Evolutionary conservation across 2,797 vertebrate species (phyloP), one percentile per base, ranked within the genome.

Genomic region (Strix occidentalis): DNA sequence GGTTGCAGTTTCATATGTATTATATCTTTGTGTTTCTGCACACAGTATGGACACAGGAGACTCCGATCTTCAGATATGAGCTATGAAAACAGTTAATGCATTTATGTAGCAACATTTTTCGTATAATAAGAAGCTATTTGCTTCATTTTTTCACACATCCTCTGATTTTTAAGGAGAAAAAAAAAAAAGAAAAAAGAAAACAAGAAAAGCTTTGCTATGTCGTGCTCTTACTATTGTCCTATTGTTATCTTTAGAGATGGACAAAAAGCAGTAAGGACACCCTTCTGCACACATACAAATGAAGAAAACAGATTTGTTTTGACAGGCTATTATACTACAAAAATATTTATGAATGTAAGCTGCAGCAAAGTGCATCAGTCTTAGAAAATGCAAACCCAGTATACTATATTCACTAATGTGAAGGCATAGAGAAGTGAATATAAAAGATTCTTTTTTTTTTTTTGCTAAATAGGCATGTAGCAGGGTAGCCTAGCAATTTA

Each of bases 251-350:
- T 79, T 76, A 87, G 80, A 95, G 72, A 95, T 41, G 96, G 93
- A 97, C 96, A 95, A 96, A 96, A 97, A 95, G 91, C 91, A 96
- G 74, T 91, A 95, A 95, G 97, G 78, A 80, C 78, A 35, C 71
- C n/a, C 76, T 92, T 93, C 96, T 87, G 87, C 83, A 96, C 79
- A 82, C 61, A 90, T 10, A 57, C 39, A 96, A 91, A 95, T 75
- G 71, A 92, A 84, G 96, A 97, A 97, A 97, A 97, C 98, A 98
- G 98, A 98, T 98, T 98, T 98, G 97, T 98, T 98, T 98, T 98
- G 98, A 97, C 98, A 98, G 87, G 43, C 85, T 97, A 97, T 97
- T 97, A 97, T 97, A 95, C 96, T 97, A 96, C 95, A 97, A 97
- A 98, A 98, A 97, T 98, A 98, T 98, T 98, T 98, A 97, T 97